Evolutionary conservation across 1,140 invertebrate species (phyloP), one percentile per base, ranked within the genome.

Genomic region (Sogatella furcifera): DNA sequence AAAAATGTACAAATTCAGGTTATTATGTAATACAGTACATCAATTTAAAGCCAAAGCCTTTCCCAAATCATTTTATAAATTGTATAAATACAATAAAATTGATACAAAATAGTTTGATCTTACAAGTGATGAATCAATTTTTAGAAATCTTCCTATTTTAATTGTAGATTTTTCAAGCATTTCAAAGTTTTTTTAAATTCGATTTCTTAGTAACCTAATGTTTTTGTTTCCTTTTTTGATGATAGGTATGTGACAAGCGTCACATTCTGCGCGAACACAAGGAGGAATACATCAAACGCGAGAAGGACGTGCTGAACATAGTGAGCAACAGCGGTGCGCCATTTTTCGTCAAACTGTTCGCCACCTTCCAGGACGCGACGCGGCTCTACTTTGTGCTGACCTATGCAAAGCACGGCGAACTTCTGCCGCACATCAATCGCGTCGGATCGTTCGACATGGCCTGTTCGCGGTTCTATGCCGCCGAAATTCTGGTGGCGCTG

Each of bases 381-480:
- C 83, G 92, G 69, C 81, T 99, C 15, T 99, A 97, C 78, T 99
- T 98, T 81, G 96, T 96, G 1, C 80, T 99, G 65, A 92, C 90
- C 5, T 97, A 94, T 76, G 95, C 94, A 21, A 90, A 91, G 73
- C 90, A 95, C 72, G 94, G 95, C 24, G 97, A 99, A 75, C 75
- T 99, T 13, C 75, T 97, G 60, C 84, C 89, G 28, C 89, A 94
- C 72, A 90, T 99, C 62, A 90, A 92, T 70, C 90, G 92, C 73
- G 83, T 93, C 64, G 91, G 89, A 34, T 87, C 84, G 38, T 97
- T 99, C 74, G 89, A 92, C 77, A 79, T 90, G 59, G 85, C 89
- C 64, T 92, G 89, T 72, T 89, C 92, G 5, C 82, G 83, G 69
- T 98, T 97, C 76, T 99, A 99, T 77, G 81, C 90, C 22, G 92